phyloP scores from a whole-genome alignment of 2,113 vertebrate species.

The Synodontis membranacea region DNA sequence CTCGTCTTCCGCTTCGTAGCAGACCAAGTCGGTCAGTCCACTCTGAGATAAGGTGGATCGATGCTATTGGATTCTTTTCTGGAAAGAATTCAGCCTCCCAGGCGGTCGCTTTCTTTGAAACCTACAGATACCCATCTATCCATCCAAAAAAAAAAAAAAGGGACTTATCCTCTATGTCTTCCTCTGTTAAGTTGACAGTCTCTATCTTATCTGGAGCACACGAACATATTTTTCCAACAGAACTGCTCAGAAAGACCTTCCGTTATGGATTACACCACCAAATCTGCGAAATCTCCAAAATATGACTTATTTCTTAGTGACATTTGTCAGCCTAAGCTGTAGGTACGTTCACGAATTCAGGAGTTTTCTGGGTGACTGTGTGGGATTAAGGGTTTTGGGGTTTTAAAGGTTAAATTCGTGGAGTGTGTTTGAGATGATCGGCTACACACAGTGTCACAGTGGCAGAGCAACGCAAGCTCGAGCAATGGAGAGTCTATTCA shows the following conservation, averaged over 20 bases:
- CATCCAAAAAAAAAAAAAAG: background rate
- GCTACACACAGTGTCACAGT: background rate
- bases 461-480: conserved; percentile 10
- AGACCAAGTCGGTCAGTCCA: background rate
- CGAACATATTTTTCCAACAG: background rate
- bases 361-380: background rate
- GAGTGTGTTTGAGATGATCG: background rate
- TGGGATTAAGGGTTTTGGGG: background rate
- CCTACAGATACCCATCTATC: background rate
- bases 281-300: too few relatives aligned
- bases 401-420: background rate
- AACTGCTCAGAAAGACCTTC: background rate
- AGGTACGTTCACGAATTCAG: background rate
- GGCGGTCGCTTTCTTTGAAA: background rate
- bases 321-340: background rate
- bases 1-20: conserved; percentile 14
- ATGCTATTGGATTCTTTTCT: conserved; percentile 28
- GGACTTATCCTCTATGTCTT: background rate
- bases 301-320: too few relatives aligned
- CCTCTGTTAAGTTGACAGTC: background rate
- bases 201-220: background rate
- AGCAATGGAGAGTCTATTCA: conserved; percentile 66
- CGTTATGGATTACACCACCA: background rate
- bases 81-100: conserved; percentile 4
- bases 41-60: conserved; percentile 35